Evolutionary conservation across 2,797 vertebrate species (phyloP).

Genomic region (Pangasius sanitwongsei): DNA sequence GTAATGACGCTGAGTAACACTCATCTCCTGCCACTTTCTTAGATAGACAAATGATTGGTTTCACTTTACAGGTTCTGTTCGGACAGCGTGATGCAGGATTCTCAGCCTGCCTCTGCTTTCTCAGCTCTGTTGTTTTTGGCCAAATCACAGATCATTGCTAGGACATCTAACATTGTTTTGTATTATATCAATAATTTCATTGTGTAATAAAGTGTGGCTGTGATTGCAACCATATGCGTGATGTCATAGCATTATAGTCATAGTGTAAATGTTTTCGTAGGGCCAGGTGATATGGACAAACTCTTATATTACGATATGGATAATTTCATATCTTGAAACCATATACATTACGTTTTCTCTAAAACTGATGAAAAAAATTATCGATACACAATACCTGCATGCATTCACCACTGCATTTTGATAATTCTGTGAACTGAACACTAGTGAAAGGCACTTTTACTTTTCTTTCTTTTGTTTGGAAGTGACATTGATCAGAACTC

Average conservation of each 20-base stretch:
- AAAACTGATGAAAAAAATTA: neutral
- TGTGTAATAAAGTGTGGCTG: neutral
- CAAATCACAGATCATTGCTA: neutral
- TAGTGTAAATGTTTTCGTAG: neutral
- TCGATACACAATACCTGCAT: neutral
- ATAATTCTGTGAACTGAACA: neutral
- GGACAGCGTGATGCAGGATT: slow-evolving; percentile 35
- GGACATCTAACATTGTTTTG: neutral
- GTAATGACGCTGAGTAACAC: slow-evolving; percentile 52
- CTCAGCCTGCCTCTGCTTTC: neutral
- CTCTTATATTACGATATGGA: neutral
- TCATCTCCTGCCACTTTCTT: slow-evolving; percentile 55
- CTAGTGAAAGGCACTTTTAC: neutral
- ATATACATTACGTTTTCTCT: neutral
- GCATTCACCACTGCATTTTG: neutral
- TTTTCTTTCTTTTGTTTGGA: neutral
- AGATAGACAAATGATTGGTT: slow-evolving; percentile 55
- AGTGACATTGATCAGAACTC: neutral
- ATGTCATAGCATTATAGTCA: neutral
- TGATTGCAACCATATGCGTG: slow-evolving; percentile 25
- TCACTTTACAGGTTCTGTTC: slow-evolving; percentile 45
- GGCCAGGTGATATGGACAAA: neutral
- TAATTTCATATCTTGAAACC: neutral
- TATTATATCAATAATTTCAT: neutral
- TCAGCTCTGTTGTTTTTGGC: neutral